Base-by-base conservation (phyloP, 2,797 vertebrate genomes). In the Anguilla megastoma region DNA sequence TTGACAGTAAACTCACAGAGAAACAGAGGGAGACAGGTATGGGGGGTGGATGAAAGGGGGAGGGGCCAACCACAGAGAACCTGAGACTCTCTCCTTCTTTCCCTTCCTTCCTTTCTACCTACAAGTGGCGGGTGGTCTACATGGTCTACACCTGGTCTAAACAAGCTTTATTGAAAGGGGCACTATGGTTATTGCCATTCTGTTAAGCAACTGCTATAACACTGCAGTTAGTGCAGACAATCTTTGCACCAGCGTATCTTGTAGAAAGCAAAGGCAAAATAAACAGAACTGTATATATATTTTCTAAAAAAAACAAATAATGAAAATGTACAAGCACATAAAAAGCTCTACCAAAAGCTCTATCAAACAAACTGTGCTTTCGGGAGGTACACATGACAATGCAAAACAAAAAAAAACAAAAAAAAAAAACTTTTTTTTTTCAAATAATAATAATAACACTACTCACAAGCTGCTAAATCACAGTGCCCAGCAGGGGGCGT, bases 401-500 rank as follows among this genome's bases (percentile, higher is more conserved):
- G 33, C 60, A 76, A 87, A 79, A 79, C 21, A 86, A 88, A 48
- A 50, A 1, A 3, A 41, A 10, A 74, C 5, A 36, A 36, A 86
- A 88, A 41, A 48, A 36, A 4, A 0, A 41, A 10, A 74, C 1
- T 16, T 33, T 36, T 12, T 30, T 14, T 30, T 36, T 14, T 16
- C 14, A 52, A 89, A 83, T 52, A 85, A 45, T 33, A 85, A 85
- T 56, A 69, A 63, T 79, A 63, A 84, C 90, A 91, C 60, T 63
- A 89, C 87, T 60, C n/a, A 84, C 86, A 89, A 86, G 86, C 90
- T 3, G 24, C 89, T 91, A 88, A 76, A 52, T 88, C 91, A 71
- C 21, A 52, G 91, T 90, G 87, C 89, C 88, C 89, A 91, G 92
- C 92, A 92, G 87, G 92, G 89, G 90, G 87, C 94, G 93, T 93